Evolutionary conservation across 2,113 vertebrate species (phyloP).

Genomic region (Dascyllus trimaculatus): DNA sequence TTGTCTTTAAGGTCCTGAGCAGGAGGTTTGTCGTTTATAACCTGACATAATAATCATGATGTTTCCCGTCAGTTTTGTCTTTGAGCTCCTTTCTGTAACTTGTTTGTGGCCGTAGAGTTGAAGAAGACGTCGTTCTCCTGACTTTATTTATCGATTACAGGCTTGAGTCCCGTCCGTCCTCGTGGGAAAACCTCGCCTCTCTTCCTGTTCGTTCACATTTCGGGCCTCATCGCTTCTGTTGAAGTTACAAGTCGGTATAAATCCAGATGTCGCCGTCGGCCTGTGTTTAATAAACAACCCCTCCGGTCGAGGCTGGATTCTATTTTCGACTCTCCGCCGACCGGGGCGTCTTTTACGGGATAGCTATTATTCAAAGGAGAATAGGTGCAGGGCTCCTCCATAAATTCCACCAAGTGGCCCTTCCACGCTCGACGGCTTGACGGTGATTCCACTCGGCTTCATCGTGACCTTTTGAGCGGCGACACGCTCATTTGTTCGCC

Average conservation of each 20-base stretch:
- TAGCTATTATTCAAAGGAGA: conserved; percentile 76
- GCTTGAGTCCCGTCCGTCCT: too few species aligned
- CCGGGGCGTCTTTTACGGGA: conserved; percentile 66
- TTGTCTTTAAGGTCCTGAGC: too few species aligned
- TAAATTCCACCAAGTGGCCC: conserved; percentile 80
- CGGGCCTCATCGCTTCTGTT: background rate
- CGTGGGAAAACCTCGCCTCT: background rate
- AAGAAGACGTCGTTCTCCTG: too few species aligned
- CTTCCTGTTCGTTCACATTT: background rate
- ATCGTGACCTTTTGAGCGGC: conserved; percentile 80
- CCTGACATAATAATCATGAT: too few species aligned
- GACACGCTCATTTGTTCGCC: conserved; percentile 80
- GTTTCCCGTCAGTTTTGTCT: too few species aligned
- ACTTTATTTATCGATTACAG: too few species aligned
- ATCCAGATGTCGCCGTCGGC: conserved; percentile 72
- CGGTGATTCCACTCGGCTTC: conserved; percentile 69
- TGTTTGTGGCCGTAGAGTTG: too few species aligned
- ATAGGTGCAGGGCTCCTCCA: conserved; percentile 67
- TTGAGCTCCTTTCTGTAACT: too few species aligned
- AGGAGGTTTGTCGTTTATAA: too few species aligned
- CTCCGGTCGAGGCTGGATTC: conserved; percentile 26
- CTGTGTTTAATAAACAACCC: conserved; percentile 67
- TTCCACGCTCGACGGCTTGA: conserved; percentile 59
- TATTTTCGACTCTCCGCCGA: conserved; percentile 67
- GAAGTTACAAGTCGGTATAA: conserved; percentile 45